Evolutionary conservation across 2,113 vertebrate species (phyloP), one percentile per base, ranked within the genome.

Genomic region (Phaethornis superciliosus): DNA sequence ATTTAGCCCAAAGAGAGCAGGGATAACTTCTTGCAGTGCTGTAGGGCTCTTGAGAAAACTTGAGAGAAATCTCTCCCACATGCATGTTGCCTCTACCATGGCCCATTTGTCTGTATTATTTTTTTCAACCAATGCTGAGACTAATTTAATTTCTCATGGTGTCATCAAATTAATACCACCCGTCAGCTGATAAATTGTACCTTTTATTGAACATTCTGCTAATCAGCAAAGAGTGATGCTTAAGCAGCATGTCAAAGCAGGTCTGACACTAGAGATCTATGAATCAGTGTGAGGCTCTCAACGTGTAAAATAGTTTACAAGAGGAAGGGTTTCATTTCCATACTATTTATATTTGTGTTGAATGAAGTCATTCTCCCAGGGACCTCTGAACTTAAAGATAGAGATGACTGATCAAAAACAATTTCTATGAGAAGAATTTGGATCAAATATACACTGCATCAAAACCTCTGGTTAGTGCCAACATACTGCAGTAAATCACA

Each of bases 151-250:
- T 91, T 88, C 71, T 77, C 47, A 82, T 0, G 0, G 23, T 77
- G 26, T 77, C 87, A 77, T 80, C 67, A 89, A 80, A 82, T 82
- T 80, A 80, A 68, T 85, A n/a, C 46, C 5, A 4, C 54, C 67
- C 70, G 63, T 88, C 89, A 91, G 59, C 47, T 88, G 68, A 78
- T 71, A 90, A 93, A 88, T 78, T 63, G 47, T 82, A 70, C 26
- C 27, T 93, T 92, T 64, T 68, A 80, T 54, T 85, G 89, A 89
- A 46, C 56, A 64, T 15, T 44, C 46, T 82, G 19, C 51, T 91
- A 91, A 87, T 87, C 88, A 77, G 55, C 64, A 47, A 64, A 88
- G 59, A 80, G 22, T 33, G 40, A 81, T 91, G 37, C 28, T 85
- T 88, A 77, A 91, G 37, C 64, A 85, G 23, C 67, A 46, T 47